phyloP scores from a whole-genome alignment of 2,888 invertebrate genomes.

The Orthosia cruda region DNA sequence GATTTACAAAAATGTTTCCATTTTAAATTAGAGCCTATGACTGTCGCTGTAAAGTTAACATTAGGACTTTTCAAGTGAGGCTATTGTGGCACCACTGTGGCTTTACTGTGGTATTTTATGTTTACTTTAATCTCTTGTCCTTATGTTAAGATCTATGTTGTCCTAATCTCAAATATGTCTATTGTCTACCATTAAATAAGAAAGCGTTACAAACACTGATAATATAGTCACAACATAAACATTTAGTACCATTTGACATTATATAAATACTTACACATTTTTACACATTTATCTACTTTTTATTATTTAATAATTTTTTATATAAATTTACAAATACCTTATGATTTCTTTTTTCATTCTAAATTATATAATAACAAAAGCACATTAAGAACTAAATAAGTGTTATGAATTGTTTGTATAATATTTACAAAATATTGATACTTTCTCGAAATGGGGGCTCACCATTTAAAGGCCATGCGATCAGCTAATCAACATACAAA shows the following conservation, averaged over 20 bases:
- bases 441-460: constrained; percentile 90
- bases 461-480: constrained; percentile 82
- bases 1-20: constrained; percentile 61
- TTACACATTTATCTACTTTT: constrained; percentile 71
- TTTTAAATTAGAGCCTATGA: constrained; percentile 53
- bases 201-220: constrained; percentile 68
- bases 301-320: constrained; percentile 58
- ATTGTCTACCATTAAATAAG: constrained; percentile 54
- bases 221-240: constrained; percentile 68
- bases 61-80: constrained; percentile 34
- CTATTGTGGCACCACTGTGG: constrained; percentile 9
- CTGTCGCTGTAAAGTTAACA: constrained; percentile 43
- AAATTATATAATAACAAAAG: constrained; percentile 64
- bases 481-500: constrained; percentile 78
- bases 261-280: constrained; percentile 67
- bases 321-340: constrained; percentile 68
- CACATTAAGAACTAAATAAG: constrained; percentile 61
- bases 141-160: constrained; percentile 28
- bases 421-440: constrained; percentile 76
- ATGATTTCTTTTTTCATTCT: constrained; percentile 47
- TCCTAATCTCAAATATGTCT: constrained; percentile 43
- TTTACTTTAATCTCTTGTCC: constrained; percentile 17
- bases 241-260: constrained; percentile 68
- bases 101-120: constrained; percentile 4
- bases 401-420: constrained; percentile 54